A percentile compares a stretch with the other conserved stretches of the same genome.
Evolutionary conservation across 1,140 invertebrate species (phyloP).

Genomic region (Polypedilum pembai): DNA sequence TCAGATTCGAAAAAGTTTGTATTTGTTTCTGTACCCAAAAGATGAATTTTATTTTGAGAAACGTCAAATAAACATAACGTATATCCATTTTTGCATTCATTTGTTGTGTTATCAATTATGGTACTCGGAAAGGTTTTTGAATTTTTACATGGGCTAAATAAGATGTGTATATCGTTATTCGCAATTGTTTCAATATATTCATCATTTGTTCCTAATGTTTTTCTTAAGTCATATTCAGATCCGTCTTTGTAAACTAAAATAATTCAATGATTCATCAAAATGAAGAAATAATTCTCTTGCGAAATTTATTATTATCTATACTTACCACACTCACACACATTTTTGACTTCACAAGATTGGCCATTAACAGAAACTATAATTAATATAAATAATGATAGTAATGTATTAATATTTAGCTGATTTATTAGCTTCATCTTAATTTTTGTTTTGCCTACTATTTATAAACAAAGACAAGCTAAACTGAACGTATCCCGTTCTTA

Average conservation of each 20-base stretch:
- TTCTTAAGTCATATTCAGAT: background rate
- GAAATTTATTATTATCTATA: background rate
- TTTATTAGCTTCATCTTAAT: no score
- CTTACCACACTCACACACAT: constrained; percentile 7
- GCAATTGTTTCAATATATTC: background rate
- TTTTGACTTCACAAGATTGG: background rate
- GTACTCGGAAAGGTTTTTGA: background rate
- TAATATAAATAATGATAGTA: no score
- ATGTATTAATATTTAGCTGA: no score
- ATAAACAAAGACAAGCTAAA: no score
- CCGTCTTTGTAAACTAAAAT: background rate
- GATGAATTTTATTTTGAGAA: background rate
- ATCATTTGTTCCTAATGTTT: background rate
- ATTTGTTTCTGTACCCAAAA: constrained; percentile 1
- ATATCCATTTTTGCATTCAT: background rate
- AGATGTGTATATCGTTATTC: background rate
- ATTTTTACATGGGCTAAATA: background rate
- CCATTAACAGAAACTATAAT: no score
- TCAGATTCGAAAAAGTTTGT: background rate
- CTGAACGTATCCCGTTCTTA: no score
- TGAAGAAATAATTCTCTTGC: background rate
- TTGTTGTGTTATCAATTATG: background rate
- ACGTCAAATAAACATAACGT: background rate
- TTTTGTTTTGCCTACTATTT: no score
- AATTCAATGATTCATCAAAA: constrained; percentile 1